Evolutionary conservation across 2,113 vertebrate genomes (phyloP).

Genomic region (Pedetes capensis): DNA sequence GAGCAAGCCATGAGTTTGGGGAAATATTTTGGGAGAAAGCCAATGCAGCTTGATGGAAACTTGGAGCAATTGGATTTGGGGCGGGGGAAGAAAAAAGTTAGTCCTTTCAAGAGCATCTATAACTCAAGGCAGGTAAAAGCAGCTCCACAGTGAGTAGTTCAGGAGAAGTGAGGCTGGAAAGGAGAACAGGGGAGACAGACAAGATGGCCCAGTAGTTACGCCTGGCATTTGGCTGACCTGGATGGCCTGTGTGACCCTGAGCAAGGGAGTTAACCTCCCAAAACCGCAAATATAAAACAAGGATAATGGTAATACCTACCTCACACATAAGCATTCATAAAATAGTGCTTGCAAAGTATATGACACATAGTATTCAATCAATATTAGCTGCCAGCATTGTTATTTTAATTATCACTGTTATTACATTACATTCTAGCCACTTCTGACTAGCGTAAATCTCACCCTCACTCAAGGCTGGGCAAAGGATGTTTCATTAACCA

Average conservation of each 20-base stretch:
- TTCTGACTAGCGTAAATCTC: neutral
- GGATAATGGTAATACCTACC: neutral
- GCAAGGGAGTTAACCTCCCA: no score
- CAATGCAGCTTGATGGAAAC: neutral
- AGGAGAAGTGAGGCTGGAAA: neutral
- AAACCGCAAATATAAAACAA: neutral
- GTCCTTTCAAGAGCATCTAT: neutral
- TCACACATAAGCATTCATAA: neutral
- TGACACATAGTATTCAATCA: neutral
- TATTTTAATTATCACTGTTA: neutral
- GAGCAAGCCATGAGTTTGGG: neutral
- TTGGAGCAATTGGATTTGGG: neutral
- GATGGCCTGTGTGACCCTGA: neutral
- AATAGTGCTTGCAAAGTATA: no score
- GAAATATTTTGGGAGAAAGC: neutral
- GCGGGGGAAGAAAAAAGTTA: neutral
- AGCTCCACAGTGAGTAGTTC: neutral
- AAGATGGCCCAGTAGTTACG: neutral
- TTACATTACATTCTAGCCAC: neutral
- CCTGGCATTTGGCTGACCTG: neutral
- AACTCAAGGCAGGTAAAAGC: neutral
- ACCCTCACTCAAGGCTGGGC: neutral
- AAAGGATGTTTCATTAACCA: neutral
- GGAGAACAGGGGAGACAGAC: neutral
- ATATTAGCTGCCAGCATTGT: neutral